Evolutionary conservation across 2,888 invertebrate species (phyloP), one percentile per base, ranked within the genome.

Genomic region (Mechanitis messenoides): DNA sequence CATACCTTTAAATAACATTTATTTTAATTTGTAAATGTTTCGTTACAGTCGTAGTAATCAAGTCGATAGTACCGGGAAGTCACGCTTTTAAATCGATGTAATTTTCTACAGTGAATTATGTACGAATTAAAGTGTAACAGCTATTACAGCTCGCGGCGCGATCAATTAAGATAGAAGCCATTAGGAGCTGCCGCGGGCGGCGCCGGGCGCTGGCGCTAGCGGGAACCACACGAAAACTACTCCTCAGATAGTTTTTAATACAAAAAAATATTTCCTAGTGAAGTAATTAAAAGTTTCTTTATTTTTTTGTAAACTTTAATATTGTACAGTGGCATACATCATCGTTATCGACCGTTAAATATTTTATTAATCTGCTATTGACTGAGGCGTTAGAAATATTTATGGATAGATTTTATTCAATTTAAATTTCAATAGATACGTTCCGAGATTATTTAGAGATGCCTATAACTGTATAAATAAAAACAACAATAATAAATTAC

Each of bases 131-230:
- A 50, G 45, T 56, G 31, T 45, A 56, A 56, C 45, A 45, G 45
- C 35, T 57, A 31, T 35, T 33, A 12, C 46, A 12, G 57, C 47
- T 55, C 60, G 54, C 50, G 58, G 63, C 59, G 60, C 58, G 33
- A 62, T 66, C 66, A 62, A 66, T 68, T 66, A 64, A 66, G 64
- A 62, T 61, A 55, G 54, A 57, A 59, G 59, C 63, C 53, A 64
- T 58, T 59, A 61, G 58, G 53, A 45, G 50, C 55, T 11, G 62
- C 66, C 61, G 53, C 62, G 60, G 59, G 63, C 63, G 60, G 38
- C 46, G 67, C 60, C 62, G 60, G 38, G 61, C 38, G 65, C 45
- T 33, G 45, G 31, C 38, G 45, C 59, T 61, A 33, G 56, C 58
- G 45, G 63, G 65, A 61, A 59, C 65, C 57, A 60, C 59, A 12